Evolutionary conservation across 2,113 vertebrate species (phyloP).

Genomic region (Anas platyrhynchos): DNA sequence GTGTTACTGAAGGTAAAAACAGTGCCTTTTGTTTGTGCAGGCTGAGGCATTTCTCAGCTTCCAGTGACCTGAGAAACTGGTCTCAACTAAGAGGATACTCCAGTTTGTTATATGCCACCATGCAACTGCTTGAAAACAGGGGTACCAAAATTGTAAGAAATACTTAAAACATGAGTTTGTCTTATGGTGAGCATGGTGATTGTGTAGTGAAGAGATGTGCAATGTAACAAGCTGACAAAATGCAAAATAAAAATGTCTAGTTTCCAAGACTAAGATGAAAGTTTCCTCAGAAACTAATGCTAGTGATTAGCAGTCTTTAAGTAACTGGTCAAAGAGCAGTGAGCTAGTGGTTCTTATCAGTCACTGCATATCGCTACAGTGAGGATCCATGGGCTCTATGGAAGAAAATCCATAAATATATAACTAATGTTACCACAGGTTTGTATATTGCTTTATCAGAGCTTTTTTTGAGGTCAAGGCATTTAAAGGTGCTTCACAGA

Average conservation of each 20-base stretch:
- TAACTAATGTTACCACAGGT: background rate
- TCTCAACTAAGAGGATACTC: background rate
- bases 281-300: too few relatives aligned
- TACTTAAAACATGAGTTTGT: background rate
- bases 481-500: background rate
- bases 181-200: background rate
- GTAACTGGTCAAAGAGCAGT: background rate
- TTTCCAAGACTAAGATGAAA: background rate
- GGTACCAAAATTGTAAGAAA: background rate
- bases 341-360: background rate
- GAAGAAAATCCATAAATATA: background rate
- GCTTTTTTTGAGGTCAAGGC: background rate
- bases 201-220: background rate
- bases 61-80: background rate
- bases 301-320: too few relatives aligned
- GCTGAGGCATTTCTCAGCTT: background rate
- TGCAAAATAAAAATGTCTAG: background rate
- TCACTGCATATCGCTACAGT: background rate
- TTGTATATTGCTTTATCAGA: background rate
- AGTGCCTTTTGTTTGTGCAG: background rate
- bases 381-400: background rate
- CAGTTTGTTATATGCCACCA: background rate
- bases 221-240: background rate
- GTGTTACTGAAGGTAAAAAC: background rate
- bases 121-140: background rate